Conservation (phyloP, 2,113 vertebrate genomes). For the Proterorhinus semilunaris region DNA sequence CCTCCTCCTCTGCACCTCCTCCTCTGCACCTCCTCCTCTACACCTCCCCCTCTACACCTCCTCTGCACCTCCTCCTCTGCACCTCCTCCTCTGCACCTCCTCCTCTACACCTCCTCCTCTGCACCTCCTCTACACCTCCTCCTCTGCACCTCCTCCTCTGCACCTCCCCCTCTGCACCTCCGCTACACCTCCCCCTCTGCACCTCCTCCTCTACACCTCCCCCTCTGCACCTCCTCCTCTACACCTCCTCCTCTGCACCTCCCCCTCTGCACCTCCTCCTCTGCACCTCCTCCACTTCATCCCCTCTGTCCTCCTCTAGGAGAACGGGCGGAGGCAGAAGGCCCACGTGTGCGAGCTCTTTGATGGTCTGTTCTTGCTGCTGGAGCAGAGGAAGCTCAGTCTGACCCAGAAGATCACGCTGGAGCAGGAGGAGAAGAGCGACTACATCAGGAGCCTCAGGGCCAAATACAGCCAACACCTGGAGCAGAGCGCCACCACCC, state of each 20-base stretch:
- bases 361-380: slow-evolving; percentile 88
- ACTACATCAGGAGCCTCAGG: slow-evolving; percentile 84
- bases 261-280: not conserved
- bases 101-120: too few relatives aligned
- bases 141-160: too few relatives aligned
- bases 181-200: too few relatives aligned
- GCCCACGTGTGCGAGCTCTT: slow-evolving; percentile 88
- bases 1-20: too few relatives aligned
- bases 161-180: too few relatives aligned
- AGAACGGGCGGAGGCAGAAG: slow-evolving; percentile 90
- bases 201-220: too few relatives aligned
- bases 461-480: slow-evolving; percentile 87
- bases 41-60: too few relatives aligned
- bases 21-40: too few relatives aligned
- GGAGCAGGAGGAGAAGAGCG: slow-evolving; percentile 90
- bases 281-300: not conserved
- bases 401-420: slow-evolving; percentile 85
- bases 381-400: slow-evolving; percentile 92
- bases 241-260: not conserved
- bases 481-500: slow-evolving; percentile 85
- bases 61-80: too few relatives aligned
- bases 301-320: slow-evolving; percentile 70
- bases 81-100: too few relatives aligned
- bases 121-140: too few relatives aligned
- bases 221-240: not conserved